These are phyloP conservation scores for Gallinago paraguaiae DNA, from an alignment of 2,113 vertebrate species.

Conservation along the genomic window DNA sequence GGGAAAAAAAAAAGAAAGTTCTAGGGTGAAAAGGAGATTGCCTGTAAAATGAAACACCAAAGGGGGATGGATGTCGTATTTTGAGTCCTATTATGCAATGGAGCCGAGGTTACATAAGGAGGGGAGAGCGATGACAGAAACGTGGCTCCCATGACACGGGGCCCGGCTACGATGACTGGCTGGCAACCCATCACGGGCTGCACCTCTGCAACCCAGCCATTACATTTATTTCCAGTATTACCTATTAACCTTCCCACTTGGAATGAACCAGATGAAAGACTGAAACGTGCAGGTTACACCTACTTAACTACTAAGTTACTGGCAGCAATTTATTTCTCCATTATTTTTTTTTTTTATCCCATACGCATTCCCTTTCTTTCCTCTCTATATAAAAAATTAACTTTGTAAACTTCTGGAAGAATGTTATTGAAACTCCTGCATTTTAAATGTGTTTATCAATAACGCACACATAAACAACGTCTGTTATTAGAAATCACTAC, in stretches of 20 bases:
- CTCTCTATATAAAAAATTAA: not conserved
- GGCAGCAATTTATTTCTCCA: not conserved
- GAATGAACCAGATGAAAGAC: not conserved
- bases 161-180: not conserved
- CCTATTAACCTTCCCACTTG: not conserved
- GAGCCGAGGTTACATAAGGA: constrained; percentile 17
- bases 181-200: not conserved
- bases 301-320: not conserved
- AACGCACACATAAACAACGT: not conserved
- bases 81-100: constrained; percentile 44
- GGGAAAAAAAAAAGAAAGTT: not conserved
- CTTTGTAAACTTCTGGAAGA: not conserved
- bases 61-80: not conserved
- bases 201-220: not conserved
- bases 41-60: not conserved
- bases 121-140: constrained; percentile 15
- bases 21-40: not conserved
- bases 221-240: not conserved
- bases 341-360: not conserved
- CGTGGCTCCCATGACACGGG: not conserved
- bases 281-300: not conserved
- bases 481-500: not conserved
- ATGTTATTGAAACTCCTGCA: not conserved
- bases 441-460: not conserved
- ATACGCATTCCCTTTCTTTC: not conserved